These are phyloP conservation scores for Eristalis arbustorum DNA, from an alignment of 2,888 invertebrate genomes.

Conservation along the genomic window DNA sequence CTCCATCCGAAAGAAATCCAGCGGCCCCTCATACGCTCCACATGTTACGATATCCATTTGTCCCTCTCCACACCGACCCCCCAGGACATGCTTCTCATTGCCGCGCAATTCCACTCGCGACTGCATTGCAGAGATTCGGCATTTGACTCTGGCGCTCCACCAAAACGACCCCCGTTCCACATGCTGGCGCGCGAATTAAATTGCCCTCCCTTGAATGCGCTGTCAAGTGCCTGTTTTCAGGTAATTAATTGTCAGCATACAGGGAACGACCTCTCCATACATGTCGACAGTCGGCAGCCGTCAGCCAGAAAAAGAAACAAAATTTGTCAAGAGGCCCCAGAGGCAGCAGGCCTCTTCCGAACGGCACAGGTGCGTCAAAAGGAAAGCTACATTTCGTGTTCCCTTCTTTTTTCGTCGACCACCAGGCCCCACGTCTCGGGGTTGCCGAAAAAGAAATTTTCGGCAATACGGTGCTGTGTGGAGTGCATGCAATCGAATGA, in stretches of 20 bases:
- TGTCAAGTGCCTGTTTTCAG: slow-evolving; percentile 68
- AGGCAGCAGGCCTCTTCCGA: slow-evolving; percentile 35
- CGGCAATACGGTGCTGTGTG: slow-evolving; percentile 43
- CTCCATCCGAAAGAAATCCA: neutral
- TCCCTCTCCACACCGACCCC: slow-evolving; percentile 7
- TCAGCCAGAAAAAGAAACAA: slow-evolving; percentile 41
- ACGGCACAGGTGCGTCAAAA: slow-evolving; percentile 56
- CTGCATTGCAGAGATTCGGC: slow-evolving; percentile 52
- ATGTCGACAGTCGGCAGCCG: neutral
- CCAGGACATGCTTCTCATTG: slow-evolving; percentile 16
- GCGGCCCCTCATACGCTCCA: neutral
- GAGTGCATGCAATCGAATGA: slow-evolving; percentile 55
- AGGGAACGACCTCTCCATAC: slow-evolving; percentile 20
- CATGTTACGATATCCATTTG: neutral
- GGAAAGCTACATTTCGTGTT: slow-evolving; percentile 11
- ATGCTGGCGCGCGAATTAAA: slow-evolving; percentile 42
- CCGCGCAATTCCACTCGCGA: slow-evolving; percentile 18
- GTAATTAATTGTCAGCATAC: slow-evolving; percentile 68
- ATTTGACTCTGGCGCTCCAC: neutral
- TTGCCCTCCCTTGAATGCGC: slow-evolving; percentile 56
- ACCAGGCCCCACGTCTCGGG: neutral
- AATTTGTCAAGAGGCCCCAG: slow-evolving; percentile 65
- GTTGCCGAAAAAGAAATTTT: slow-evolving; percentile 50
- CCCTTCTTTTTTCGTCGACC: neutral
- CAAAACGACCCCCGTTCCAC: neutral